Evolutionary conservation across 1,140 invertebrate species (phyloP).

Genomic region (Rhyzopertha dominica): DNA sequence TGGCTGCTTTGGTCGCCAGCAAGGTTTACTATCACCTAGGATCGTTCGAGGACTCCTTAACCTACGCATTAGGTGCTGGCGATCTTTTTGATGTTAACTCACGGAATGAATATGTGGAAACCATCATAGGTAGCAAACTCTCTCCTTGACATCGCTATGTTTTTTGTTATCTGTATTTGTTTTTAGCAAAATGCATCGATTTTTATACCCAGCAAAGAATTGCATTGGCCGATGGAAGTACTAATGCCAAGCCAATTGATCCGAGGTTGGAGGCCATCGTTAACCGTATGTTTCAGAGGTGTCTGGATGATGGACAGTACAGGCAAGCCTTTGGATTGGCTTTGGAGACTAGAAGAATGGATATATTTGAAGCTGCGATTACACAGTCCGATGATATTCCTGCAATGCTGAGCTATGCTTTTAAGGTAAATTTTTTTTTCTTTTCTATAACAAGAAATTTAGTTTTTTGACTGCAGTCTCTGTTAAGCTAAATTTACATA

Average conservation of each 20-base stretch:
- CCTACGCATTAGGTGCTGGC: slow-evolving; percentile 89
- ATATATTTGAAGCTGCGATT: slow-evolving; percentile 89
- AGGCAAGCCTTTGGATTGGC: slow-evolving; percentile 91
- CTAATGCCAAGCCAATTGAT: slow-evolving; percentile 71
- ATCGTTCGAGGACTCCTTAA: slow-evolving; percentile 92
- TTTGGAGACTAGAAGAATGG: slow-evolving; percentile 92
- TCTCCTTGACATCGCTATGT: slow-evolving; percentile 1
- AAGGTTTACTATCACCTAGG: slow-evolving; percentile 98
- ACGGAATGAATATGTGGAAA: slow-evolving; percentile 93
- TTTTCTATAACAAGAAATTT: no score
- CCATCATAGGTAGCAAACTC: slow-evolving; percentile 70
- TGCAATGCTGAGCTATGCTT: slow-evolving; percentile 90
- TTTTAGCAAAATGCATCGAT: slow-evolving; percentile 87
- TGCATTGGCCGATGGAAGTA: slow-evolving; percentile 57
- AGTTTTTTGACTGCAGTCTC: slow-evolving; percentile 1
- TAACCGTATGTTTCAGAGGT: slow-evolving; percentile 94
- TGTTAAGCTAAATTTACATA: not conserved
- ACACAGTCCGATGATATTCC: slow-evolving; percentile 85
- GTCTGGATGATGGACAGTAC: slow-evolving; percentile 89
- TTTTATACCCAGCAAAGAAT: slow-evolving; percentile 87
- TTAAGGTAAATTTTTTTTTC: slow-evolving; percentile 46
- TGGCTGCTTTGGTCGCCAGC: slow-evolving; percentile 95
- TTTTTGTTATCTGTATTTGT: slow-evolving; percentile 10
- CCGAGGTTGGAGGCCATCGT: slow-evolving; percentile 88
- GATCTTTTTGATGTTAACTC: slow-evolving; percentile 91